Base-by-base conservation (phyloP, 1,140 invertebrate genomes). In the Drosophila santomea region DNA sequence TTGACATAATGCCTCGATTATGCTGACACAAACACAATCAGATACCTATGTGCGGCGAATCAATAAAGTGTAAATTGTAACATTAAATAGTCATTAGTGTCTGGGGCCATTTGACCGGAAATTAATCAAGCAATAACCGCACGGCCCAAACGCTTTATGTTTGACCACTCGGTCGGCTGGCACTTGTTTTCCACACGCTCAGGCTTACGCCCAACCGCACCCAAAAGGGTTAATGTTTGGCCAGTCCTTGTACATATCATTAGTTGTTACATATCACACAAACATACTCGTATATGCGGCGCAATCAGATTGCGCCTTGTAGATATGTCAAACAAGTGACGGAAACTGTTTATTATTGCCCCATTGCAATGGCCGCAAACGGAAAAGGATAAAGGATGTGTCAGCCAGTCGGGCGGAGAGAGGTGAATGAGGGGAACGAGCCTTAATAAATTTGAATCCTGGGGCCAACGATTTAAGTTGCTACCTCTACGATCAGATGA, bases 81-180 rank as follows among this genome's bases (percentile, higher is more conserved):
- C 84, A 89, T 89, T 89, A 89, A 89, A 89, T 89, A 89, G 84
- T 89, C 84, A 89, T 89, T 89, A 90, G 84, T 89, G 84, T 90
- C 80, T 72, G 61, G 71, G 48, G 73, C 59, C 80, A 80, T 88
- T 88, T 88, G 84, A 88, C 84, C 84, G 84, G 80, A 88, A 89
- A 88, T 88, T 89, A 89, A 89, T 89, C 85, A 89, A 89, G 85
- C 84, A 84, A 89, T 90, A 90, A 89, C 84, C 84, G 69, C 84
- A 80, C 36, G 44, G 63, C 55, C 41, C 41, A 38, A 56, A 75
- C 73, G 64, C 79, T 83, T 88, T 83, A 80, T 88, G 89, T 89
- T 89, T 89, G 80, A 72, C 84, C 84, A 89, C 48, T 80, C 64
- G 59, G 10, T 75, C 55, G 56, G 55, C 50, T 43, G 58, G 28